Evolutionary conservation across 2,888 invertebrate species (phyloP), one percentile per base, ranked within the genome.

Genomic region (Proisotoma minuta): DNA sequence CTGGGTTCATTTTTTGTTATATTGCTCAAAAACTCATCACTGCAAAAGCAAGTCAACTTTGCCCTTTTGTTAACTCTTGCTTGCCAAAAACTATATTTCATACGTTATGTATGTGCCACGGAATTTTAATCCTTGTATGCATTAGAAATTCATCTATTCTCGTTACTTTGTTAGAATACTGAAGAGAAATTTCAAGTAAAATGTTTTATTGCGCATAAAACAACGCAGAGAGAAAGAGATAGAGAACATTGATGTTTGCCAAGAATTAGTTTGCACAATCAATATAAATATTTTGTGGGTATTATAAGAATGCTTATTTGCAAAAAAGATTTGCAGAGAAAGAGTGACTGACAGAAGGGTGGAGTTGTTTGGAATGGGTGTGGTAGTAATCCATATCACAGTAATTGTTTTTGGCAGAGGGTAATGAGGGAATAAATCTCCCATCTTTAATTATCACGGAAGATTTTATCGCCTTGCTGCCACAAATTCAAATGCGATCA

Each of bases 371-470:
- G 57, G 51, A 60, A 43, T 59, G 53, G 49, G 57, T 57, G 58
- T 49, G 53, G 53, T 48, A 52, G 57, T 34, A 57, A 24, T 57
- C 28, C 20, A 54, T 54, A 54, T 34, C 60, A 39, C 48, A 57
- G 24, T 57, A 63, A 57, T 63, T 63, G 60, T 57, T 60, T 63
- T 58, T 64, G 64, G 60, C 64, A 60, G 39, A 49, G 50, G 39
- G 24, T 60, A 64, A 64, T 60, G 60, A 60, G 60, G 52, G 34
- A 34, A 54, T 54, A 54, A 54, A 54, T 54, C 54, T 54, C n/a
- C n/a, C 2, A 39, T 39, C 39, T 54, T 54, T 54, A 54, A 54
- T 54, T 54, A 54, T 39, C 54, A 39, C 5, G 54, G 39, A 39
- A 23, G 54, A 39, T 39, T 18, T 54, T 54, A 20, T n/a, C 29